Conservation (phyloP, 2,888 invertebrate genomes). For the Zelleria hepariella region DNA sequence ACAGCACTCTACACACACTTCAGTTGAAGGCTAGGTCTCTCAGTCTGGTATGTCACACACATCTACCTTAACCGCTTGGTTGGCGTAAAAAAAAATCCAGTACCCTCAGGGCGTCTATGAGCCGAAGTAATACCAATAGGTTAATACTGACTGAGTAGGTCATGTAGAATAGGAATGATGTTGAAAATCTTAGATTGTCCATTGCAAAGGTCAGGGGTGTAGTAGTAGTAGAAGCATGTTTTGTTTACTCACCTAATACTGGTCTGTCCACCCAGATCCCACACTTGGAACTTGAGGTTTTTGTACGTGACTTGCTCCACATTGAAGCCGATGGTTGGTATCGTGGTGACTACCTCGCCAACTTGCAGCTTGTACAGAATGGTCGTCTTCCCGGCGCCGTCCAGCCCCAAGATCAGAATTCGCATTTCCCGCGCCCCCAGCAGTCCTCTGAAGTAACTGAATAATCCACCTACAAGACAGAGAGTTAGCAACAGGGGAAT, state of each 20-base stretch:
- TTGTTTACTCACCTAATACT: constrained; percentile 86
- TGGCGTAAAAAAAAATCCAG: too few species aligned
- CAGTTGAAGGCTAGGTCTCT: too few species aligned
- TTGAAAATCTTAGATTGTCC: too few species aligned
- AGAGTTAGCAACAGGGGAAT: background rate
- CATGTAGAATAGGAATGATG: too few species aligned
- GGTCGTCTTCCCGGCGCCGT: constrained; percentile 99
- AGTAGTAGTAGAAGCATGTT: background rate
- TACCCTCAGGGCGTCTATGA: too few species aligned
- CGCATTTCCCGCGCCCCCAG: constrained; percentile 98
- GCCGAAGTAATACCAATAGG: too few species aligned
- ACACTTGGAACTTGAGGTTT: constrained; percentile 99
- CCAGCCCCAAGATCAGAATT: constrained; percentile 96
- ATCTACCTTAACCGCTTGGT: too few species aligned
- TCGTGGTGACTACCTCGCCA: constrained; percentile 98
- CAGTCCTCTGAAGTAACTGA: constrained; percentile 96
- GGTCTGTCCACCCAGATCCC: constrained; percentile 99
- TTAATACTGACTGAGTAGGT: too few species aligned
- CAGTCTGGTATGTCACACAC: too few species aligned
- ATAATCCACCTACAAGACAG: constrained; percentile 84
- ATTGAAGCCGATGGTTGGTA: constrained; percentile 98
- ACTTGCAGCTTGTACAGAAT: constrained; percentile 98
- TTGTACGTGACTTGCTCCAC: constrained; percentile 99
- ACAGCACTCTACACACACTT: too few species aligned
- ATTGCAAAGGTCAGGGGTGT: too few species aligned